Conservation (phyloP, 2,797 vertebrate genomes). For the Muscicapa comitata region DNA sequence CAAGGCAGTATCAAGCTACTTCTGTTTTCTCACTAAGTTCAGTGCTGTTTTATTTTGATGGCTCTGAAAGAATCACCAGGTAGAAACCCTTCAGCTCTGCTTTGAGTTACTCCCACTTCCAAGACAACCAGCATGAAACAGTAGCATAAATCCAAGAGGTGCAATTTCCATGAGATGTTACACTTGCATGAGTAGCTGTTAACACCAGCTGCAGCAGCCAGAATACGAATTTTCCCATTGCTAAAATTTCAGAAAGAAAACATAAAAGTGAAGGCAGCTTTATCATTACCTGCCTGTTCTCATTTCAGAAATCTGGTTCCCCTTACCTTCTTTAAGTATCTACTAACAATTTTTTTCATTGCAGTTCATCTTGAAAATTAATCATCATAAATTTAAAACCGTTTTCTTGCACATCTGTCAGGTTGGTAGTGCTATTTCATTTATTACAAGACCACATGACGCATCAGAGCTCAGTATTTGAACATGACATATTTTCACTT, state of each 20-base stretch:
- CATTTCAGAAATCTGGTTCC: slow-evolving; percentile 24
- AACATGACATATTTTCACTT: slow-evolving; percentile 76
- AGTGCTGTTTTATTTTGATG: not conserved
- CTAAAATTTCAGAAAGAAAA: not conserved
- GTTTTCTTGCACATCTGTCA: slow-evolving; percentile 71
- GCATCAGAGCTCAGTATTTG: slow-evolving; percentile 71
- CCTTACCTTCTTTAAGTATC: slow-evolving; percentile 62
- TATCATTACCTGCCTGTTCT: slow-evolving; percentile 47
- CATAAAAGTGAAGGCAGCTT: slow-evolving; percentile 26
- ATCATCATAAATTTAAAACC: slow-evolving; percentile 74
- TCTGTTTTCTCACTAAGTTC: not conserved
- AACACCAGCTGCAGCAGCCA: not conserved
- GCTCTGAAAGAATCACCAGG: not conserved
- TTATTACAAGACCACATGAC: slow-evolving; percentile 69
- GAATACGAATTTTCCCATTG: not conserved
- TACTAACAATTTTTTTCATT: slow-evolving; percentile 64
- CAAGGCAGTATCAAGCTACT: not conserved
- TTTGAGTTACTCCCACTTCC: not conserved
- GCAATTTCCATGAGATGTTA: not conserved
- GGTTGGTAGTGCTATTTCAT: slow-evolving; percentile 56
- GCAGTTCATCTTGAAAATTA: slow-evolving; percentile 74
- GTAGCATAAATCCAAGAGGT: not conserved
- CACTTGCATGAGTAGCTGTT: not conserved
- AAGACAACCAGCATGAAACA: not conserved
- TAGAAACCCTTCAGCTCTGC: not conserved